Percentiles rank a stretch among this genome's conserved stretches.
Evolutionary conservation across 2,888 invertebrate species (phyloP).

Genomic region (Gymnosoma rotundatum): DNA sequence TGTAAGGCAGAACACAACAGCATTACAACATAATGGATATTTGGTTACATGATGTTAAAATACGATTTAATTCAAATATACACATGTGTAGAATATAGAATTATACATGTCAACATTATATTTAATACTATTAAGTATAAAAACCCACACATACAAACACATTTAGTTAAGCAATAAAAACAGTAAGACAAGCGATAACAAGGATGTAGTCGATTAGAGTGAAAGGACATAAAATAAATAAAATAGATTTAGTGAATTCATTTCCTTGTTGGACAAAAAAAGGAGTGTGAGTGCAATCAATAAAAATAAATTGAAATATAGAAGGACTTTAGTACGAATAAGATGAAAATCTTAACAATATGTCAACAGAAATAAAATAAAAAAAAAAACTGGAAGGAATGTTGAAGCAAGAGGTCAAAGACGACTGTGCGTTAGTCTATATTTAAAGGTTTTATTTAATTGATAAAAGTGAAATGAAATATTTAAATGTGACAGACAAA

Average conservation of each 20-base stretch:
- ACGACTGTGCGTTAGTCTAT: neutral
- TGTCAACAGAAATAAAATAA: constrained; percentile 59
- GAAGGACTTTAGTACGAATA: constrained; percentile 27
- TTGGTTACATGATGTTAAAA: constrained; percentile 57
- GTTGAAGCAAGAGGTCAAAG: neutral
- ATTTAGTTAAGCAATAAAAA: neutral
- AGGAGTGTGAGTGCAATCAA: constrained; percentile 54
- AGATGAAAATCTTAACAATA: constrained; percentile 65
- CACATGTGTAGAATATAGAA: constrained; percentile 44
- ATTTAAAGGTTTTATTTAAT: neutral
- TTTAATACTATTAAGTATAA: constrained; percentile 55
- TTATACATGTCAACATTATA: constrained; percentile 61
- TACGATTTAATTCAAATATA: constrained; percentile 26
- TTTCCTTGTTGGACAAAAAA: neutral
- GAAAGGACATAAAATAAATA: constrained; percentile 22
- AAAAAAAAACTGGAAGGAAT: neutral
- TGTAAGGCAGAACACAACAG: constrained; percentile 49
- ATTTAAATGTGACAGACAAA: too few relatives aligned
- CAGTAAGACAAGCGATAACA: constrained; percentile 25
- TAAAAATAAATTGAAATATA: constrained; percentile 62
- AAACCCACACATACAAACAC: constrained; percentile 11
- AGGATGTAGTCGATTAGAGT: neutral
- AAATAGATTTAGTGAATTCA: constrained; percentile 30
- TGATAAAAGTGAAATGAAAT: too few relatives aligned
- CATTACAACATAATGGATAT: constrained; percentile 58